These are phyloP conservation scores for Ectropis crepuscularia DNA, from an alignment of 2,888 invertebrate species.

Conservation along the genomic window DNA sequence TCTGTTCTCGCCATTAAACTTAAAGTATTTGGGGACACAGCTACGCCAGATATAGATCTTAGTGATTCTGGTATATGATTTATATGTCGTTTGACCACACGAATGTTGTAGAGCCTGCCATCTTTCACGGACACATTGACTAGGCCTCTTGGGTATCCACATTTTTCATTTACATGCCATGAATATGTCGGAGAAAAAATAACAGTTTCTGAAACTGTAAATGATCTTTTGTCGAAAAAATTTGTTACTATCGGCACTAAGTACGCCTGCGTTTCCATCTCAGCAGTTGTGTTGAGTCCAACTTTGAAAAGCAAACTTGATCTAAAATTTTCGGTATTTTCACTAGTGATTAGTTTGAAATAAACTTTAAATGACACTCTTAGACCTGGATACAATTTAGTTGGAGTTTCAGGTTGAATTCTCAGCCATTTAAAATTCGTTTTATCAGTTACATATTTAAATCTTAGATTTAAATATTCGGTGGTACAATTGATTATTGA, in stretches of 20 bases:
- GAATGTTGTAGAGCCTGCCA: slow-evolving; percentile 57
- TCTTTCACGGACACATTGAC: slow-evolving; percentile 53
- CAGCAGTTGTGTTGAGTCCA: slow-evolving; percentile 48
- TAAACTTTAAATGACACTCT: slow-evolving; percentile 54
- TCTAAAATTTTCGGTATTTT: slow-evolving; percentile 50
- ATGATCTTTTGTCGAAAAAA: slow-evolving; percentile 43
- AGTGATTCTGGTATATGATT: slow-evolving; percentile 46
- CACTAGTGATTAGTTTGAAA: slow-evolving; percentile 50
- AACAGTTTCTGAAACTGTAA: slow-evolving; percentile 56
- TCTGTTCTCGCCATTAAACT: slow-evolving; percentile 51
- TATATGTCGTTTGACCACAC: slow-evolving; percentile 55
- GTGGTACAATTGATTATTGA: slow-evolving; percentile 58
- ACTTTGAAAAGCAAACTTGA: slow-evolving; percentile 63
- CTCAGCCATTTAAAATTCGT: slow-evolving; percentile 52
- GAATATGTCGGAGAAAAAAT: slow-evolving; percentile 60
- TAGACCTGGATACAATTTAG: slow-evolving; percentile 66
- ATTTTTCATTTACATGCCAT: slow-evolving; percentile 62
- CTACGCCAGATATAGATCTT: slow-evolving; percentile 47
- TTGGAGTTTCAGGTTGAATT: slow-evolving; percentile 56
- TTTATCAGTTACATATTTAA: slow-evolving; percentile 56
- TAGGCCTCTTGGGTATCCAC: slow-evolving; percentile 54
- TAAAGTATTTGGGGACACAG: slow-evolving; percentile 47
- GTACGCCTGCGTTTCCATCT: slow-evolving; percentile 52
- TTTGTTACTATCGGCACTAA: slow-evolving; percentile 57
- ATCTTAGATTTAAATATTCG: slow-evolving; percentile 59